A percentile compares a stretch with the other conserved stretches of the same genome.
Evolutionary conservation across 2,888 invertebrate genomes (phyloP).

Genomic region (Brenthis daphne): DNA sequence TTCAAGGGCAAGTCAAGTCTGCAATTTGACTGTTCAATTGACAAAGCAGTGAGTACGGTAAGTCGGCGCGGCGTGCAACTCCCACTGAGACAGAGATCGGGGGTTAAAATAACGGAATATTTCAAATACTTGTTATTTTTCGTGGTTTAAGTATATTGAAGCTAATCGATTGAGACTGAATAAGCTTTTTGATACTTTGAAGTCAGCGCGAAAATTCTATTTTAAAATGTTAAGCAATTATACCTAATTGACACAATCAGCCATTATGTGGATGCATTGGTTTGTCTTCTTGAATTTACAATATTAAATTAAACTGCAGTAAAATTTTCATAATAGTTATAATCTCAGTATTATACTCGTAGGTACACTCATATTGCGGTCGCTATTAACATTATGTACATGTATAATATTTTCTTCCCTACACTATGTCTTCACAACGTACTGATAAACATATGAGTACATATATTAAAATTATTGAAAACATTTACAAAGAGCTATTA

Average conservation of each 20-base stretch:
- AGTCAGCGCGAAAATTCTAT: too few relatives aligned
- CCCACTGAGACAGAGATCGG: constrained; percentile 28
- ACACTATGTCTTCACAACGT: constrained; percentile 13
- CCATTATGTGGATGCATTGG: too few relatives aligned
- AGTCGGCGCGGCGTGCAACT: constrained; percentile 1
- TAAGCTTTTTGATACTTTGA: too few relatives aligned
- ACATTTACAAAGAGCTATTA: constrained; percentile 9
- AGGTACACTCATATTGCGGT: constrained; percentile 40
- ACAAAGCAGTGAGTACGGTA: constrained; percentile 37
- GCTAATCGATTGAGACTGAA: too few relatives aligned
- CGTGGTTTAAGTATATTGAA: too few relatives aligned
- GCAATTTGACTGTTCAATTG: constrained; percentile 53
- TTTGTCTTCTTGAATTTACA: background rate
- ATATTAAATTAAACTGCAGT: constrained; percentile 19
- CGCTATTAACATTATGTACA: constrained; percentile 29
- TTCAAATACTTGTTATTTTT: constrained; percentile 17
- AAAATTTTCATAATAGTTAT: constrained; percentile 36
- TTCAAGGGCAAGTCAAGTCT: constrained; percentile 52
- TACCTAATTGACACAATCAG: too few relatives aligned
- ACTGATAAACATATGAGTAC: constrained; percentile 13
- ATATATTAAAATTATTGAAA: constrained; percentile 4
- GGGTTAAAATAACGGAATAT: constrained; percentile 26
- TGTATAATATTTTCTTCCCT: background rate
- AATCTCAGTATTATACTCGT: constrained; percentile 31
- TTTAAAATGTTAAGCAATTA: too few relatives aligned